phyloP scores from a whole-genome alignment of 2,888 invertebrate species.

The Amaurobius ferox region DNA sequence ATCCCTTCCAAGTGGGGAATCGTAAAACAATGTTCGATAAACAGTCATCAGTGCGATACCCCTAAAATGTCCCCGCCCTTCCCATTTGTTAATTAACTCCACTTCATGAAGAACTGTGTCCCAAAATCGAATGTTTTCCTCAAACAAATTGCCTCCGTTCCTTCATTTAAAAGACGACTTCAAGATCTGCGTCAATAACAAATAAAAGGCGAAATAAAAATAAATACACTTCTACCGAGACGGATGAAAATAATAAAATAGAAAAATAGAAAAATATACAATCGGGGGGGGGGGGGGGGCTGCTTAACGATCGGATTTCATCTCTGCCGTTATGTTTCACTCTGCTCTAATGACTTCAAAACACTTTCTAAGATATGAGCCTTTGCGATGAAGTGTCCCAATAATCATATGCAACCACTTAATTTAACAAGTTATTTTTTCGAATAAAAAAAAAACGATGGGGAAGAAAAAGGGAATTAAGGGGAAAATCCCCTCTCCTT shows the following conservation, averaged over 20 bases:
- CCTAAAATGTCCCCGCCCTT: too few species aligned
- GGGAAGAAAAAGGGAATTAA: constrained; percentile 49
- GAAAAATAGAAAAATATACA: not conserved
- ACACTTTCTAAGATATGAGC: constrained; percentile 42
- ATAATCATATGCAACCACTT: constrained; percentile 68
- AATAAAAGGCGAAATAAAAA: not conserved
- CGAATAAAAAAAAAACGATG: constrained; percentile 48
- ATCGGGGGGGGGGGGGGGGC: not conserved
- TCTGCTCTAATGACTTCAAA: constrained; percentile 64
- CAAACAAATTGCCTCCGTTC: not conserved
- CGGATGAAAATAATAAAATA: not conserved
- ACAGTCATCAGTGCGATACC: too few species aligned
- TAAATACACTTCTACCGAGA: not conserved
- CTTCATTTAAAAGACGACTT: too few species aligned
- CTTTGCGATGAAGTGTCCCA: constrained; percentile 34
- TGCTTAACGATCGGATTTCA: constrained; percentile 59
- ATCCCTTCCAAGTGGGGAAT: too few species aligned
- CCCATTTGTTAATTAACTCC: not conserved
- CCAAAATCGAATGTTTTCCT: not conserved
- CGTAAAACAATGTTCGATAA: too few species aligned
- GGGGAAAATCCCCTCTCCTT: not conserved
- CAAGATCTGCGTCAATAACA: too few species aligned
- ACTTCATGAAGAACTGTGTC: not conserved
- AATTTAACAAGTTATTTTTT: constrained; percentile 68
- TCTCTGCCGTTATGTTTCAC: constrained; percentile 59